Evolutionary conservation across 2,888 invertebrate species (phyloP).

Genomic region (Celastrina argiolus): DNA sequence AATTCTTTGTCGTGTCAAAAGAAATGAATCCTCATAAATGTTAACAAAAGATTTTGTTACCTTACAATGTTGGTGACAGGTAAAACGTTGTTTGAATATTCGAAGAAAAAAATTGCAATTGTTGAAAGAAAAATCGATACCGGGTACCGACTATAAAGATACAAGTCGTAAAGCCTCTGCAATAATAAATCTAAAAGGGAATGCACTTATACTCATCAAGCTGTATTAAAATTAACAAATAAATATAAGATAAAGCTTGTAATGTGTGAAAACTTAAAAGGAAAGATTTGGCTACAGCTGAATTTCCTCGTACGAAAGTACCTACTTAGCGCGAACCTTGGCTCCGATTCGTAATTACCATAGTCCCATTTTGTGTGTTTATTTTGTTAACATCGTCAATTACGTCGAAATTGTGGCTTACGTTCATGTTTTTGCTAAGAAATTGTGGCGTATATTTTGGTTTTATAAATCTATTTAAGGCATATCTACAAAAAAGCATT

Average conservation of each 20-base stretch:
- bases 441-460: slow-evolving; percentile 3
- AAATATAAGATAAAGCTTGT: slow-evolving; percentile 67
- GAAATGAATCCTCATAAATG: background rate
- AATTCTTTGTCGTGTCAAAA: background rate
- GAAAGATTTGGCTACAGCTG: slow-evolving; percentile 46
- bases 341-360: slow-evolving; percentile 46
- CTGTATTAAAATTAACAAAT: slow-evolving; percentile 8
- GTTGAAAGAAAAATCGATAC: background rate
- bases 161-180: background rate
- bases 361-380: slow-evolving; percentile 11
- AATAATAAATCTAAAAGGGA: background rate
- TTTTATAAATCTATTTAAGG: slow-evolving; percentile 25
- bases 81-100: background rate
- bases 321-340: slow-evolving; percentile 50
- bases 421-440: background rate
- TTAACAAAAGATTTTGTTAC: background rate
- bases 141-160: background rate
- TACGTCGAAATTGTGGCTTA: slow-evolving; percentile 15
- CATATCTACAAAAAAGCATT: no score
- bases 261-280: slow-evolving; percentile 51
- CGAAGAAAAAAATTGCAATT: background rate
- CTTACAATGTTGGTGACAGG: background rate
- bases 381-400: slow-evolving; percentile 38
- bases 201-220: background rate
- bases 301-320: slow-evolving; percentile 39